A percentile compares a stretch with the other conserved stretches of the same genome.
Conservation (phyloP, 1,140 invertebrate species). For the Brachionus rotundiformis region DNA sequence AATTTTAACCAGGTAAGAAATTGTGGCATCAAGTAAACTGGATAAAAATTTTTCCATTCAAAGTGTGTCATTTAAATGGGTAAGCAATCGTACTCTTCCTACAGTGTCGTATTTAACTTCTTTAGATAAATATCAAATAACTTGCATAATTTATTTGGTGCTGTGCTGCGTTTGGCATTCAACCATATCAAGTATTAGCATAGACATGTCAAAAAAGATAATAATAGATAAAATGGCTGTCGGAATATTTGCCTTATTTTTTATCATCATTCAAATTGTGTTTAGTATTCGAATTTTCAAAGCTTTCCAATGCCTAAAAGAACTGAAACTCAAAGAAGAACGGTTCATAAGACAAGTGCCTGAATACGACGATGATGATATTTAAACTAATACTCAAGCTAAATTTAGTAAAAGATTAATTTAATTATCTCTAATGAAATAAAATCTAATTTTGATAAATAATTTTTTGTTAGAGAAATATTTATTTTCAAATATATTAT, state of each 20-base stretch:
- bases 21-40: too few relatives aligned
- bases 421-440: background rate
- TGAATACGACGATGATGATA: slow-evolving; percentile 35
- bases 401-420: background rate
- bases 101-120: slow-evolving; percentile 52
- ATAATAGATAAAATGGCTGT: slow-evolving; percentile 40
- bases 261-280: slow-evolving; percentile 41
- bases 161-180: slow-evolving; percentile 28
- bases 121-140: slow-evolving; percentile 48
- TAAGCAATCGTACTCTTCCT: slow-evolving; percentile 24
- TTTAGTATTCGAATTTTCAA: slow-evolving; percentile 31
- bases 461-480: background rate
- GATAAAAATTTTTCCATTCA: background rate
- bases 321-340: slow-evolving; percentile 25
- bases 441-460: background rate
- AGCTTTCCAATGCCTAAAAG: slow-evolving; percentile 4
- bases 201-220: slow-evolving; percentile 28
- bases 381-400: background rate
- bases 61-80: slow-evolving; percentile 39
- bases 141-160: slow-evolving; percentile 43
- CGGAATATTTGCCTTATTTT: background rate
- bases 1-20: slow-evolving; percentile 34
- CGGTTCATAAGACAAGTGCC: slow-evolving; percentile 33
- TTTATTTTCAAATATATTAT: too few relatives aligned
- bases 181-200: background rate